Conservation (phyloP, 53 echinoderm and acorn worm genomes). For the Temnopleurus reevesii region DNA sequence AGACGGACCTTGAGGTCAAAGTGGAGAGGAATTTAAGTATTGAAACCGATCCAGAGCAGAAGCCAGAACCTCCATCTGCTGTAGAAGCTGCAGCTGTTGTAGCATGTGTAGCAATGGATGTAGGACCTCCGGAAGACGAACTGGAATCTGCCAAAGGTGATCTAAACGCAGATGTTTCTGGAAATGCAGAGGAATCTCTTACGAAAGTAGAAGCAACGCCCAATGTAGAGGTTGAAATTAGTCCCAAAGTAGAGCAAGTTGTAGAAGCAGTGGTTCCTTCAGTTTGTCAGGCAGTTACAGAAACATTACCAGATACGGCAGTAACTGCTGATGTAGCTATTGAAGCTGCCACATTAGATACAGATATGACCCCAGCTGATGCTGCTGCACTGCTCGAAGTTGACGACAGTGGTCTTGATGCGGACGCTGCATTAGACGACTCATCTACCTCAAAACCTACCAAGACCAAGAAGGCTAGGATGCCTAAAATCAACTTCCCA, state of each 20-base stretch:
- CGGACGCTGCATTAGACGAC: background rate
- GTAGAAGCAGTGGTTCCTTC: constrained; percentile 22
- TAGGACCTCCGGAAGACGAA: background rate
- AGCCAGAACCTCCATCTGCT: background rate
- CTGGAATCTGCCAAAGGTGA: background rate
- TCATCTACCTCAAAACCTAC: constrained; percentile 55
- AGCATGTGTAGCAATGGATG: constrained; percentile 40
- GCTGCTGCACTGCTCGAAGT: background rate
- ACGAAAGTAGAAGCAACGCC: background rate
- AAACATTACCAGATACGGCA: constrained; percentile 41
- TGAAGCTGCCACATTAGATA: constrained; percentile 4
- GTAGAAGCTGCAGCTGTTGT: constrained; percentile 23
- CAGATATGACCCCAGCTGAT: background rate
- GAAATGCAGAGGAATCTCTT: background rate
- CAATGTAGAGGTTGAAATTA: background rate
- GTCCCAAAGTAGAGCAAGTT: constrained; percentile 31
- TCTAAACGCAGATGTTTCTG: constrained; percentile 19
- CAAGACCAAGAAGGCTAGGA: constrained; percentile 26
- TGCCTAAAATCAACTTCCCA: constrained; percentile 40
- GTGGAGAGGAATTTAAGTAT: background rate
- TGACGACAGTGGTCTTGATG: background rate
- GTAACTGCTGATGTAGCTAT: background rate
- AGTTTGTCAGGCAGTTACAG: constrained; percentile 1
- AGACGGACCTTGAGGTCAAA: constrained; percentile 17
- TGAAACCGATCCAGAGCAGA: background rate